Evolutionary conservation across 2,888 invertebrate genomes (phyloP).

Genomic region (Eupithecia dodoneata): DNA sequence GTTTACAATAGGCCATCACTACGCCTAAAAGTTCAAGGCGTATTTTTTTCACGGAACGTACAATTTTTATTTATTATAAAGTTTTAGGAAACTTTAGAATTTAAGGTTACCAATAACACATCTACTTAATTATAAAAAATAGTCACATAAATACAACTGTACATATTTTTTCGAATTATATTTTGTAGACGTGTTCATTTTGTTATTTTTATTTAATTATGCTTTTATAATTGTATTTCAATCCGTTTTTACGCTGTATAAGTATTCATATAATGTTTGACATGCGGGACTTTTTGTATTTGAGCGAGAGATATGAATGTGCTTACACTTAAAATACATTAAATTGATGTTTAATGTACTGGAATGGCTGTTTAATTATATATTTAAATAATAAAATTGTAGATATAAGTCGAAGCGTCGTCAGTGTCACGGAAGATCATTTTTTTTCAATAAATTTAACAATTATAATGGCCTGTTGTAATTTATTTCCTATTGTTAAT

Average conservation of each 20-base stretch:
- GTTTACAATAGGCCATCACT: neutral
- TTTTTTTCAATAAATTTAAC: neutral
- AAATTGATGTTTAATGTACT: conserved; percentile 26
- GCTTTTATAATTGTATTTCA: conserved; percentile 33
- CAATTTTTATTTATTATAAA: conserved; percentile 45
- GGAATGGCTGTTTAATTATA: conserved; percentile 32
- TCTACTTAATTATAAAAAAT: conserved; percentile 26
- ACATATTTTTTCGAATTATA: conserved; percentile 80
- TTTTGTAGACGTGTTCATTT: conserved; percentile 71
- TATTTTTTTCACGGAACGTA: conserved; percentile 35
- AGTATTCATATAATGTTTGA: conserved; percentile 25
- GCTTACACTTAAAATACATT: conserved; percentile 25
- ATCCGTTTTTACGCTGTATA: conserved; percentile 12
- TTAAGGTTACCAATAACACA: conserved; percentile 52
- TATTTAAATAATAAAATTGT: conserved; percentile 17
- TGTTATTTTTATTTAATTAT: conserved; percentile 52
- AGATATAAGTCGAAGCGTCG: conserved; percentile 8
- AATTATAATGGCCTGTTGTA: neutral
- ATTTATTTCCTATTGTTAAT: conserved; percentile 10
- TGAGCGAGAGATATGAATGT: conserved; percentile 23
- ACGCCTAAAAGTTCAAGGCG: neutral
- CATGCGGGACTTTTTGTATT: conserved; percentile 28
- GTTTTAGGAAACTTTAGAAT: conserved; percentile 35
- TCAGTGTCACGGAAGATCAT: conserved; percentile 2
- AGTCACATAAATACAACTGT: conserved; percentile 60